These are phyloP conservation scores for Epizoanthus scotinus DNA, from an alignment of 92 coral and sea anemone genomes.

Conservation along the genomic window DNA sequence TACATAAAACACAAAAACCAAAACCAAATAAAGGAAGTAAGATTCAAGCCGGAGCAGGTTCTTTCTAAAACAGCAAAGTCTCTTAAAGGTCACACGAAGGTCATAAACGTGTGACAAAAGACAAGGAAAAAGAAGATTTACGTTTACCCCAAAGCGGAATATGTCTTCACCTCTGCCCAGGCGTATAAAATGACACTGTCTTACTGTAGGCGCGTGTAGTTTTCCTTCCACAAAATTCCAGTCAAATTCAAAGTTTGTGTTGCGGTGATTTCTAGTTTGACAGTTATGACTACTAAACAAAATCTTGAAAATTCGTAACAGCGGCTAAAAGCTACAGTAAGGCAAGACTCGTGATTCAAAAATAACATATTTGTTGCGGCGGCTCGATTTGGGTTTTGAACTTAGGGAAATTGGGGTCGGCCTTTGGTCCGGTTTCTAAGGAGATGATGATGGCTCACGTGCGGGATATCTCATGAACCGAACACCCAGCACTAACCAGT, in stretches of 20 bases:
- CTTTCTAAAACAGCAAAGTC: not conserved
- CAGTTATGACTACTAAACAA: not conserved
- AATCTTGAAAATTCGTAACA: not conserved
- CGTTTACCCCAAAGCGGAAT: slow-evolving; percentile 11
- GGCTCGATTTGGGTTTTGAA: not conserved
- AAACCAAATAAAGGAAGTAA: slow-evolving; percentile 23
- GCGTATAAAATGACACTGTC: too few species aligned
- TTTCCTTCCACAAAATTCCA: not conserved
- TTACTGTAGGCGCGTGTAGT: not conserved
- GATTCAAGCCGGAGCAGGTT: slow-evolving; percentile 27
- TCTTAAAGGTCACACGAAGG: slow-evolving; percentile 33
- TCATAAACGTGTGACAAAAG: not conserved
- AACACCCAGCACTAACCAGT: not conserved
- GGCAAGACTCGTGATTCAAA: not conserved
- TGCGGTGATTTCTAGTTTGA: not conserved
- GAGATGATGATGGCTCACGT: not conserved
- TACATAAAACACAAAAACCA: slow-evolving; percentile 1
- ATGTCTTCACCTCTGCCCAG: slow-evolving; percentile 13
- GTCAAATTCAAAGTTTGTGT: not conserved
- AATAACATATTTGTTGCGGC: slow-evolving; percentile 12
- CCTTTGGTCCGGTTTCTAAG: slow-evolving; percentile 7
- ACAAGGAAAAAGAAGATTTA: not conserved
- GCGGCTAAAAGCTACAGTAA: not conserved
- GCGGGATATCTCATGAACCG: not conserved
- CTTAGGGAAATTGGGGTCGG: not conserved